Conservation (phyloP, 2,113 vertebrate species). For the Cavia porcellus region DNA sequence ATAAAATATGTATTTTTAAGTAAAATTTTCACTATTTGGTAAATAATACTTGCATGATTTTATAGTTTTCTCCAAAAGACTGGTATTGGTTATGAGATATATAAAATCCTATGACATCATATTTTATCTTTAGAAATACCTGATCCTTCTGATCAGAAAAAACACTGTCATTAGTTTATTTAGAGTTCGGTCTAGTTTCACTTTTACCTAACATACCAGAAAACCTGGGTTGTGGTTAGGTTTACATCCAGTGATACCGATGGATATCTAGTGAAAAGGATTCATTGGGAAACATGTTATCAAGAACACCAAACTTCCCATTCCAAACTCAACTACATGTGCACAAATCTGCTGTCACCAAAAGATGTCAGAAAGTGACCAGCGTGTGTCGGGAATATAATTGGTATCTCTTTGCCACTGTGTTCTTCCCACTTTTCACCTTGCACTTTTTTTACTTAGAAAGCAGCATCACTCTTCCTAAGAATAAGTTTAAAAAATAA, state of each 20-base stretch:
- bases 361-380: background rate
- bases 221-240: background rate
- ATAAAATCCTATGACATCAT: background rate
- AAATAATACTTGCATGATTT: background rate
- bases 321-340: background rate
- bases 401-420: background rate
- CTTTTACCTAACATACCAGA: background rate
- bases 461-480: background rate
- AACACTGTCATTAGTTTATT: background rate
- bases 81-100: background rate
- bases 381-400: background rate
- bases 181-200: background rate
- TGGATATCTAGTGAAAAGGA: background rate
- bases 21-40: background rate
- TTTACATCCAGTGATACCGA: background rate
- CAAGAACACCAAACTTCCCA: background rate
- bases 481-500: background rate
- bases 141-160: background rate
- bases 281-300: background rate
- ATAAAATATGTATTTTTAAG: background rate
- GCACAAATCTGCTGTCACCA: background rate
- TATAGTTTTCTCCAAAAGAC: background rate
- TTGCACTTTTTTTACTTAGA: background rate
- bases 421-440: background rate
- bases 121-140: background rate